Evolutionary conservation across 53 echinoderm and acorn worm genomes (phyloP), one percentile per base, ranked within the genome.

Genomic region (Holothuria scabra): DNA sequence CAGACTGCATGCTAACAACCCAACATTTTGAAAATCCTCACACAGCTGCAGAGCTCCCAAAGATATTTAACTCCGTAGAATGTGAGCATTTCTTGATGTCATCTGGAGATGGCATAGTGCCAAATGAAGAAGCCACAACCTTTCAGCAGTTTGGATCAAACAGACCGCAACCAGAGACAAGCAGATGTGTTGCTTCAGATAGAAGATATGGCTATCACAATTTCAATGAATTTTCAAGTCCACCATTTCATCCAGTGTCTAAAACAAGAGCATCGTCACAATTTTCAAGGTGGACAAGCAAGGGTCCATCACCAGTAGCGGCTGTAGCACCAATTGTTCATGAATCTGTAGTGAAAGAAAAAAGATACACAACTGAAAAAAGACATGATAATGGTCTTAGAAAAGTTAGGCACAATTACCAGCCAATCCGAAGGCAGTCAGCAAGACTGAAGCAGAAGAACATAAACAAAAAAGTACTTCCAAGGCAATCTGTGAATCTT

Each of bases 281-380:
- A 30, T 79, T 79, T 52, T 55, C 84, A 30, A 83, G 74, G 66
- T 86, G 86, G 75, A 86, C 64, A 57, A 26, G 68, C 24, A 93
- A 93, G 35, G 91, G 85, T 52, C 97, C 92, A 28, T 97, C 97
- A 3, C 97, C 97, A 23, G 85, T 97, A 23, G 97, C 97, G 60
- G 70, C 97, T 8, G 86, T 97, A 26, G 90, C 92, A 30, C 97
- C 97, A 59, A 92, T 93, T 58, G 74, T 88, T 34, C 89, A 93
- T 29, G 87, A 86, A 74, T 18, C 55, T 55, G 82, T 52, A 52
- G 52, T 4, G 0, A 16, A 16, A 18, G 52, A 63, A 33, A 38
- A 37, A 16, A 52, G 14, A 12, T 52, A 52, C 52, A 52, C 52
- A 16, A 0, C 52, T 52, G 52, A 14, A 52, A 52, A 16, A 18